Base-by-base conservation (phyloP, 2,113 vertebrate genomes). In the Astatoreochromis straeleni region DNA sequence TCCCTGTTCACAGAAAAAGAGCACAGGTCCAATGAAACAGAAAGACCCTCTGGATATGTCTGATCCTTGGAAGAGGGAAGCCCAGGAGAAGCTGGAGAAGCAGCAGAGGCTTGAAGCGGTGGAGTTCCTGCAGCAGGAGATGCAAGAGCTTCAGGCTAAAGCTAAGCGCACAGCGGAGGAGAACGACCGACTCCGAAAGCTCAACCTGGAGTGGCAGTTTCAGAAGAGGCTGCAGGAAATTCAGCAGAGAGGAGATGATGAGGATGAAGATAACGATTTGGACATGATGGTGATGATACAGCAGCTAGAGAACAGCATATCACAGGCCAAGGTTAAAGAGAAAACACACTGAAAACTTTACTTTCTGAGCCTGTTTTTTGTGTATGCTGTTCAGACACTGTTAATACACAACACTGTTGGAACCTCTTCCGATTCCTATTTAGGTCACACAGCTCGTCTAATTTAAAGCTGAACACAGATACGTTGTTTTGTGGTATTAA, bases 121-220 rank as follows among this genome's bases (percentile, higher is more conserved):
- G 90, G 97, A 97, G 85, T 96, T 97, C 94, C 96, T 98, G 89
- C 96, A 96, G 93, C 96, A 96, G 89, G 97, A 98, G 95, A 97
- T 97, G 87, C 96, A 95, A 75, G 96, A 97, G 0, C 97, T 99
- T 26, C 97, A 97, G 93, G 96, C 91, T 42, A 98, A 97, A 84
- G 91, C 94, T 0, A 95, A 96, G 81, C 96, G 96, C 81, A 97
- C 95, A 0, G 93, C 94, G 0, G 97, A 98, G 93, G 98, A 99
- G 89, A 97, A 94, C 0, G 96, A 97, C 60, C 95, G 97, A 10
- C 97, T 99, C 4, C 95, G 96, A 24, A 97, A 95, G 35, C 97
- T 98, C 54, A 97, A 96, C 96, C 95, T 99, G 29, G 98, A 99
- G 95, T 98, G 97, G 97, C 97, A 98, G 95, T 99, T 99, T 92